Base-by-base conservation (phyloP, 2,888 invertebrate genomes). In the Scaptomyza flava region DNA sequence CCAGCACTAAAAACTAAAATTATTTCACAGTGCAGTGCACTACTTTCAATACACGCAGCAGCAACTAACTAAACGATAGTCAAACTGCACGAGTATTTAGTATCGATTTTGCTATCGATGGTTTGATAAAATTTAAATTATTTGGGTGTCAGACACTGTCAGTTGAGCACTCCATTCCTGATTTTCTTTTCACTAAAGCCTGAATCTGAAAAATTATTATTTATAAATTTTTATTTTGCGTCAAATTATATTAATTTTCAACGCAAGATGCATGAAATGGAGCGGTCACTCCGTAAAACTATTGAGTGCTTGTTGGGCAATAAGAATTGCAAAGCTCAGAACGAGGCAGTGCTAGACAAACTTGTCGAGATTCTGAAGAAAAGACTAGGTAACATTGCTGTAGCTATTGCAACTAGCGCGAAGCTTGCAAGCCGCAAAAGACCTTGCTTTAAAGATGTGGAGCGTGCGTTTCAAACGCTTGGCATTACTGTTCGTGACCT, bases 1-100 rank as follows among this genome's bases (percentile, higher is more conserved):
- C 36, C 47, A 45, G 52, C 67, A 76, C 80, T 77, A 80, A 77
- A 77, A 80, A 67, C 72, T 80, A 77, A 68, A 70, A 66, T 51
- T 61, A 62, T 36, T 38, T 36, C 17, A 43, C 57, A 51, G 31
- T 50, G 75, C 57, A 51, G 31, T 46, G 75, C 63, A 53, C 60
- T 47, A 43, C 27, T 56, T 41, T 68, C 9, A 68, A 57, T 42
- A 9, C 57, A 56, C 45, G 43, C 52, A 59, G 51, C 69, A 73
- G 60, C 67, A 60, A 47, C 36, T 6, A 33, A 5, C 9, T 31
- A 41, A 54, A 27, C 58, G 65, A 73, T 53, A 41, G 8, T 14
- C 6, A 17, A 20, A 17, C 31, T 6, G 4, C 30, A 7, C 17
- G 27, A 63, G 8, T 36, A 14, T 8, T 47, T n/a, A 11, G 4